Evolutionary conservation across 2,797 vertebrate species (phyloP).

Genomic region (Enteromius fasciolatus): DNA sequence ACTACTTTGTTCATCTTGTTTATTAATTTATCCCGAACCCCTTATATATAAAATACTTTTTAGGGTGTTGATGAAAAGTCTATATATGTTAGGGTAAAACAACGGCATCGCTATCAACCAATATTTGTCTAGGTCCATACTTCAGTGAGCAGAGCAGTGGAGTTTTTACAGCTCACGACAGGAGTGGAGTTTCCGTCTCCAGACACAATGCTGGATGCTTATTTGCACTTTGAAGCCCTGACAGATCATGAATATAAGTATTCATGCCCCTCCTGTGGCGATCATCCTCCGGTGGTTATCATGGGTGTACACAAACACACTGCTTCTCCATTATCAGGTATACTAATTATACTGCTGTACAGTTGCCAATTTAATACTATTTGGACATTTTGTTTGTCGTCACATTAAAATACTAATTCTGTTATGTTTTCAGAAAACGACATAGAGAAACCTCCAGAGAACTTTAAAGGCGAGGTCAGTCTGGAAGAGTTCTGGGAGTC

Average conservation of each 20-base stretch:
- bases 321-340: slow-evolving; percentile 26
- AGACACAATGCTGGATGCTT: slow-evolving; percentile 41
- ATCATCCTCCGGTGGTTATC: slow-evolving; percentile 48
- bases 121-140: slow-evolving; percentile 27
- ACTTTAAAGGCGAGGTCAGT: slow-evolving; percentile 41
- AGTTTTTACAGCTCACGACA: slow-evolving; percentile 26
- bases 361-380: background rate
- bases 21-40: background rate
- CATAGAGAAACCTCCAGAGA: slow-evolving; percentile 29
- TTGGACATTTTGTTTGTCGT: background rate
- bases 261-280: slow-evolving; percentile 34
- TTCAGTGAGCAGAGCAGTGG: slow-evolving; percentile 40
- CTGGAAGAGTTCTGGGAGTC: slow-evolving; percentile 39
- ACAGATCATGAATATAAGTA: slow-evolving; percentile 46
- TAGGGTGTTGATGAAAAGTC: too few relatives aligned
- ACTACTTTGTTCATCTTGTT: background rate
- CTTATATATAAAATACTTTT: too few relatives aligned
- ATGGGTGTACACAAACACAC: slow-evolving; percentile 34
- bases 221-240: slow-evolving; percentile 50
- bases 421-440: slow-evolving; percentile 23
- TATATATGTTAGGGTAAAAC: too few relatives aligned
- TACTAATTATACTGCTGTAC: background rate
- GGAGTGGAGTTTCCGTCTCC: slow-evolving; percentile 28
- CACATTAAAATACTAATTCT: background rate
- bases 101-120: too few relatives aligned